Evolutionary conservation across 2,113 vertebrate species (phyloP).

Genomic region (Gadus chalcogrammus): DNA sequence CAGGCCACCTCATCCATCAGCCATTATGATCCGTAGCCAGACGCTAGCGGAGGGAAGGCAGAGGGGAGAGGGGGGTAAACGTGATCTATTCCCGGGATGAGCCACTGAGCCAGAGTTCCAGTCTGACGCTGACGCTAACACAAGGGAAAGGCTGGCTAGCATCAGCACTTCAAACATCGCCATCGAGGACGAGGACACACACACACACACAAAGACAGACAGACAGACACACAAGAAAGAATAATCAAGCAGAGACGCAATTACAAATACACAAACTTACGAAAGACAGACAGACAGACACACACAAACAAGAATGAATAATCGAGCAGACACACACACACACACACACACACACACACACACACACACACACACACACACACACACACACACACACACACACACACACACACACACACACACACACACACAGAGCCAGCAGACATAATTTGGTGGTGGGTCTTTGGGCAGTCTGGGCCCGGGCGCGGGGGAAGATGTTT

Average conservation of each 20-base stretch:
- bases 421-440: constrained; percentile 29
- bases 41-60: not conserved
- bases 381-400: not conserved
- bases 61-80: constrained; percentile 34
- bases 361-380: no score
- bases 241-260: not conserved
- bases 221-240: constrained; percentile 17
- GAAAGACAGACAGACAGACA: not conserved
- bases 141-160: constrained; percentile 54
- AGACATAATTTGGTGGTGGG: constrained; percentile 55
- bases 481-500: constrained; percentile 41
- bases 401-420: constrained; percentile 10
- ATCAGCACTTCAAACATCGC: constrained; percentile 61
- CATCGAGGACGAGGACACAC: constrained; percentile 10
- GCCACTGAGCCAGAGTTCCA: constrained; percentile 32
- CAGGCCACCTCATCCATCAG: constrained; percentile 43
- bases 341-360: no score
- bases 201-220: not conserved
- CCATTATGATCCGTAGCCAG: not conserved
- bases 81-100: constrained; percentile 57
- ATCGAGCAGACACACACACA: not conserved
- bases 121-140: constrained; percentile 31
- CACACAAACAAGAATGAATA: not conserved
- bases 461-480: constrained; percentile 40
- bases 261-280: no score